A percentile compares a stretch with the other conserved stretches of the same genome.
Conservation (phyloP, 2,113 vertebrate genomes). For the Sialia sialis region DNA sequence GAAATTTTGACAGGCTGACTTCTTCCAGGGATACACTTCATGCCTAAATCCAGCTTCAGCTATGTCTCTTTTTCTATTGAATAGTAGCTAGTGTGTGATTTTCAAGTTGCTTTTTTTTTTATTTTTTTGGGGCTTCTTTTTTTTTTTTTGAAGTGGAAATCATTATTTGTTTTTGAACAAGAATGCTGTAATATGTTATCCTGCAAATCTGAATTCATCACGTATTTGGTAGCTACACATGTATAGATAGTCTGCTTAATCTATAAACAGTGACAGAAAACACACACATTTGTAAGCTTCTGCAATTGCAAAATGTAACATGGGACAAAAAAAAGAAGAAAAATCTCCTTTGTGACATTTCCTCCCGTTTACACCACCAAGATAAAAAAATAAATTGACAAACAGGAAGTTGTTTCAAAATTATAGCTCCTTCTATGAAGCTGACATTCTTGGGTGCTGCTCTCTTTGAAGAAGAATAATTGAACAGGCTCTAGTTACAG, state of each 20-base stretch:
- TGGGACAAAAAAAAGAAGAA: background rate
- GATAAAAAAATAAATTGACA: slow-evolving; percentile 45
- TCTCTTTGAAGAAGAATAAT: slow-evolving; percentile 83
- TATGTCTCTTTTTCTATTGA: background rate
- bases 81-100: background rate
- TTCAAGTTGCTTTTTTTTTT: background rate
- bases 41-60: background rate
- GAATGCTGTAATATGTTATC: background rate
- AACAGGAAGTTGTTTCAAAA: slow-evolving; percentile 70
- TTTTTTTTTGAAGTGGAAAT: background rate
- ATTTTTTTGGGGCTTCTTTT: too few species aligned
- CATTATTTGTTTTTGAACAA: background rate
- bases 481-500: slow-evolving; percentile 83
- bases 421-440: slow-evolving; percentile 76
- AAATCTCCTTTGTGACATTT: background rate
- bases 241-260: background rate
- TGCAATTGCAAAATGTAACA: background rate
- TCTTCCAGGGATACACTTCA: slow-evolving; percentile 9
- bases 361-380: background rate
- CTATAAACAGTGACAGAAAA: background rate
- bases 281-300: background rate
- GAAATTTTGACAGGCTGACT: slow-evolving; percentile 34
- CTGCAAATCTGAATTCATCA: background rate
- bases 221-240: background rate
- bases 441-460: slow-evolving; percentile 84